These are phyloP conservation scores for Digitonthophagus gazella DNA, from an alignment of 2,888 invertebrate genomes.

Conservation along the genomic window DNA sequence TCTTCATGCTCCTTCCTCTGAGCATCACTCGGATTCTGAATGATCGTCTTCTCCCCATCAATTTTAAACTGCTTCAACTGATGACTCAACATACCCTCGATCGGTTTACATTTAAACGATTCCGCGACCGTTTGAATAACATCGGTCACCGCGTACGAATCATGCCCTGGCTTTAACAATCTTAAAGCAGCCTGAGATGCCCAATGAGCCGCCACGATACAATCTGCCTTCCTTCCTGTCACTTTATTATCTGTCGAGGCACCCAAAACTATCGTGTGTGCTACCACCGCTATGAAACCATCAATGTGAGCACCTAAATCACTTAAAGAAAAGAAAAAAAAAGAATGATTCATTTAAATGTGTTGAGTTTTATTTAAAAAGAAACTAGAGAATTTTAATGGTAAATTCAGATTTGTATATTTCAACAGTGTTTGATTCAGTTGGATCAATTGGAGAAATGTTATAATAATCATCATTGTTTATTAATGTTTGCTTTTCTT, in stretches of 20 bases:
- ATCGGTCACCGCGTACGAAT: slow-evolving; percentile 88
- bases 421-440: slow-evolving; percentile 31
- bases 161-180: slow-evolving; percentile 86
- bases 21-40: slow-evolving; percentile 95
- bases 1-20: slow-evolving; percentile 98
- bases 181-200: slow-evolving; percentile 95
- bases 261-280: slow-evolving; percentile 91
- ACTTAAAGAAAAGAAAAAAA: slow-evolving; percentile 54
- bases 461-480: slow-evolving; percentile 22
- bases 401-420: slow-evolving; percentile 21
- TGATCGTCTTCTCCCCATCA: slow-evolving; percentile 96
- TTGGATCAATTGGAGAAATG: slow-evolving; percentile 41
- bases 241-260: slow-evolving; percentile 71
- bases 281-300: slow-evolving; percentile 97
- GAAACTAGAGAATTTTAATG: not conserved
- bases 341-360: too few relatives aligned
- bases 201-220: slow-evolving; percentile 89
- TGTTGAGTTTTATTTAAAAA: too few relatives aligned
- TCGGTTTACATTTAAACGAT: slow-evolving; percentile 93
- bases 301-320: slow-evolving; percentile 98
- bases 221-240: slow-evolving; percentile 89
- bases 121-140: slow-evolving; percentile 91
- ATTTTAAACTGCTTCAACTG: slow-evolving; percentile 95
- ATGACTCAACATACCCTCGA: slow-evolving; percentile 90
- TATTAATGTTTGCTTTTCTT: too few relatives aligned